These are phyloP conservation scores for Furnarius figulus DNA, from an alignment of 2,113 vertebrate genomes.

Conservation along the genomic window DNA sequence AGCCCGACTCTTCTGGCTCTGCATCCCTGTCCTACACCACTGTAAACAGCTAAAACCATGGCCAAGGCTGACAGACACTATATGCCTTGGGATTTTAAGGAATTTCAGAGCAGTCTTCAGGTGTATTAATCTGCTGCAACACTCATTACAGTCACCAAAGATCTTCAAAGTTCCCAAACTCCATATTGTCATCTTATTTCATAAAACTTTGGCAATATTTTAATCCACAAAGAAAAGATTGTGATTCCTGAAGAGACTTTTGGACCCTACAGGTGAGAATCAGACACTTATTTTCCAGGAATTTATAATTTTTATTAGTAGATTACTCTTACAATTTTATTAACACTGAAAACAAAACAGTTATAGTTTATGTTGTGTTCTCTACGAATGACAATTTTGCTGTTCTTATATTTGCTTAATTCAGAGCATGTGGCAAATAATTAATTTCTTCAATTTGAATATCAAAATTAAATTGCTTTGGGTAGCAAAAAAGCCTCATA, in stretches of 20 bases:
- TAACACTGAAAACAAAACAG: neutral
- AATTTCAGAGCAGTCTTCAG: neutral
- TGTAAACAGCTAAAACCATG: neutral
- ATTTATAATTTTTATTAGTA: neutral
- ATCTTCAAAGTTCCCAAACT: neutral
- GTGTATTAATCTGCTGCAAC: neutral
- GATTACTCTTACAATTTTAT: neutral
- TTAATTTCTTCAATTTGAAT: neutral
- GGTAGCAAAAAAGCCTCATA: rapidly evolving
- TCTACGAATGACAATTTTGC: neutral
- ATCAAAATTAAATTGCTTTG: neutral
- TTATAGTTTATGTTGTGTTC: neutral
- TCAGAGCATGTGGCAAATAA: neutral
- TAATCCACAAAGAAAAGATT: neutral
- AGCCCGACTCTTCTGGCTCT: neutral
- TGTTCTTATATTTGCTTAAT: neutral
- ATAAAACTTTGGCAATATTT: neutral
- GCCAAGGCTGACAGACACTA: neutral
- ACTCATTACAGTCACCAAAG: neutral
- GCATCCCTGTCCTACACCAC: neutral
- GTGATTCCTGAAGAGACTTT: neutral
- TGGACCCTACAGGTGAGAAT: neutral
- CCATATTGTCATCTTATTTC: neutral
- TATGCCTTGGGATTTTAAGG: neutral
- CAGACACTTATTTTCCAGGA: neutral